A percentile compares a stretch with the other conserved stretches of the same genome.
Conservation (phyloP, 1,140 invertebrate species). For the Pristionchus pacificus region DNA sequence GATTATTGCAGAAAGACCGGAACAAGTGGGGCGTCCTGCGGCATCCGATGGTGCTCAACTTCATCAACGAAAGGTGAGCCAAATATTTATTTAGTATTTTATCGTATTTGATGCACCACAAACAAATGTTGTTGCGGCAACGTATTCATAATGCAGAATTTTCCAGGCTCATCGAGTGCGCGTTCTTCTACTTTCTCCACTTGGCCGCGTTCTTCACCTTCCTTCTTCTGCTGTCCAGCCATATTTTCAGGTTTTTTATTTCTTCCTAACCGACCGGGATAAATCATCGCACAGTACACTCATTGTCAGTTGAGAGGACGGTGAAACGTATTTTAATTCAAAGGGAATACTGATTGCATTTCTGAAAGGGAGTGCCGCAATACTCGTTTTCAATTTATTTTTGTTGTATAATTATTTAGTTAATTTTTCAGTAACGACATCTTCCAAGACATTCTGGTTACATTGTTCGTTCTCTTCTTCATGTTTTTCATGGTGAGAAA, state of each 20-base stretch:
- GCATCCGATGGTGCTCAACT: slow-evolving; percentile 29
- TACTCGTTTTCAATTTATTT: background rate
- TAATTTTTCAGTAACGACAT: background rate
- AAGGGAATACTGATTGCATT: background rate
- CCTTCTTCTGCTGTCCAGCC: slow-evolving; percentile 25
- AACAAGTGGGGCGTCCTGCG: slow-evolving; percentile 33
- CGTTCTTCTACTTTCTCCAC: slow-evolving; percentile 26
- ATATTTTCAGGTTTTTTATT: slow-evolving; percentile 18
- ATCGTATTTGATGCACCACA: no score
- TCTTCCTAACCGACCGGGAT: slow-evolving; percentile 15
- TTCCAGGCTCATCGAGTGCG: slow-evolving; percentile 27
- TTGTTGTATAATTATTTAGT: background rate
- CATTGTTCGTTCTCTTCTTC: background rate
- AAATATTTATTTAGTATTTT: no score
- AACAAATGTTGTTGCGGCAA: no score
- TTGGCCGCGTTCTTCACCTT: slow-evolving; percentile 22
- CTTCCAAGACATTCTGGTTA: background rate
- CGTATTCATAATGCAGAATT: no score
- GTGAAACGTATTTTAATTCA: background rate
- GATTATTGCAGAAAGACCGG: slow-evolving; percentile 13
- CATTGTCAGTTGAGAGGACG: background rate
- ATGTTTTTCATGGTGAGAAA: background rate
- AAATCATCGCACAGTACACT: slow-evolving; percentile 1
- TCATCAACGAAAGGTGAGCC: slow-evolving; percentile 28
- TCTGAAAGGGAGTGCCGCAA: background rate